Evolutionary conservation across 2,888 invertebrate genomes (phyloP), one percentile per base, ranked within the genome.

Genomic region (Chymomyza procnemis): DNA sequence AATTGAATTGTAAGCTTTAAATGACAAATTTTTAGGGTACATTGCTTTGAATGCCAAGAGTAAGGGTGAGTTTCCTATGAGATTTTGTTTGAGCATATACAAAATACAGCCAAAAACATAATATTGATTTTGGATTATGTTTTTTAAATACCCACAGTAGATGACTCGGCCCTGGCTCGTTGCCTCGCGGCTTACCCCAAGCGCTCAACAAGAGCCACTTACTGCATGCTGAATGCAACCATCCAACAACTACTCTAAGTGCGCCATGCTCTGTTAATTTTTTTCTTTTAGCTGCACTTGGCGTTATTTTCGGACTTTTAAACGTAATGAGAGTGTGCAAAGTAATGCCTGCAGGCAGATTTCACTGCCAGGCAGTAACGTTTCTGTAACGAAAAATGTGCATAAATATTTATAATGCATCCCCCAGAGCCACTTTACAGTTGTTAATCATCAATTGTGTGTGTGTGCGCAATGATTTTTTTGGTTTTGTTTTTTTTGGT

Each of bases 331-430:
- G 74, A 71, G 79, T 79, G 79, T 70, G 26, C 26, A 71, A 65
- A 73, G 61, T 63, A 67, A 65, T 55, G 50, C 61, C 62, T 69
- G 61, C 58, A 62, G 61, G 54, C 68, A 73, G 79, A 80, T 83
- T 83, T 83, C 82, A 83, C 82, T 75, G 66, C 64, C 77, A 57
- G 52, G 70, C 81, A 22, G 22, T 75, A 75, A 78, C 71, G 79
- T 75, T 75, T 72, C 8, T 75, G n/a, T 6, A 26, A 26, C 26
- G 26, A 26, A 71, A 74, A 65, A 71, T 26, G 77, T 66, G 60
- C 66, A 85, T 83, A 78, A 82, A 85, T 82, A 85, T 83, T 85
- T 79, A 85, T 85, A 76, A 73, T 69, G 21, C 50, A 64, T 50
- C n/a, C n/a, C n/a, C n/a, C 61, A 61, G 56, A n/a, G n/a, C n/a